A percentile compares a stretch with the other conserved stretches of the same genome.
These are phyloP conservation scores for Polyommatus icarus DNA, from an alignment of 2,888 invertebrate species.

Conservation along the genomic window DNA sequence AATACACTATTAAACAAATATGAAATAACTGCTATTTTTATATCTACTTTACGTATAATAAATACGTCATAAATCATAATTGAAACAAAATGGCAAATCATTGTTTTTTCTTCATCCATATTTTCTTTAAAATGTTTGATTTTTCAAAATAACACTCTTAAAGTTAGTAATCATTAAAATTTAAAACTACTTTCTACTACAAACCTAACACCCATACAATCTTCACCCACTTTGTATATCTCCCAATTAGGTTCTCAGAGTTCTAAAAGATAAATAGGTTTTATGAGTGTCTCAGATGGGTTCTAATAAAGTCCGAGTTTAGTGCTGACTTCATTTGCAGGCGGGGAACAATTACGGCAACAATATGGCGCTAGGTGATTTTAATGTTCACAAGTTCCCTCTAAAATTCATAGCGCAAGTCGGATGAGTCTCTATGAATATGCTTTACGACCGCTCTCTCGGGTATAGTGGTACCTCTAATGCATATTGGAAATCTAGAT, in stretches of 20 bases:
- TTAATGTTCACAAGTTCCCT: slow-evolving; percentile 32
- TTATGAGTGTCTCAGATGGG: slow-evolving; percentile 59
- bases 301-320: slow-evolving; percentile 59
- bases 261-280: slow-evolving; percentile 56
- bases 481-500: not conserved
- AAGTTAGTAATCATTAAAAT: no score
- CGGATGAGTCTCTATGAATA: slow-evolving; percentile 32
- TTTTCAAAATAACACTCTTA: no score
- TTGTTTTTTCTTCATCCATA: no score
- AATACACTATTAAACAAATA: not conserved
- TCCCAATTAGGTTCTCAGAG: slow-evolving; percentile 61
- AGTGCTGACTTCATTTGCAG: slow-evolving; percentile 55
- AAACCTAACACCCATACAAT: not conserved
- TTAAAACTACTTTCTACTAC: not conserved
- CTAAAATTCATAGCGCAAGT: slow-evolving; percentile 40
- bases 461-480: not conserved
- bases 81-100: no score
- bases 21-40: not conserved
- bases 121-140: no score
- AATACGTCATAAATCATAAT: no score
- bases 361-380: slow-evolving; percentile 36
- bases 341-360: slow-evolving; percentile 45
- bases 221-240: slow-evolving; percentile 46
- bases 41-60: no score
- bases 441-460: slow-evolving; percentile 24